These are phyloP conservation scores for Carassius gibelio DNA, from an alignment of 2,113 vertebrate species.

Conservation along the genomic window DNA sequence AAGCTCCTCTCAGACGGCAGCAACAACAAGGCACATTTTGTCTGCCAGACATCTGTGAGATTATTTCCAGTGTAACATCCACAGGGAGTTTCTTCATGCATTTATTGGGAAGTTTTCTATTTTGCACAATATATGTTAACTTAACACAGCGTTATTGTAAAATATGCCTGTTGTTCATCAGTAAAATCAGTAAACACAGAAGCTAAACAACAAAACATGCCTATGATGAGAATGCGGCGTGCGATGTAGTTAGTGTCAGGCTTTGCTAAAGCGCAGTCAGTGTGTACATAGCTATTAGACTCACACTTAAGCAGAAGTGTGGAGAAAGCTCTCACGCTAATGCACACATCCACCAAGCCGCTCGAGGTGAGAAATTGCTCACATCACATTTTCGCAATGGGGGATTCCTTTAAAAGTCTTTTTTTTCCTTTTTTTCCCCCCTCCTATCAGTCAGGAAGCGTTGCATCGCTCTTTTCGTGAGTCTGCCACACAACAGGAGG, in stretches of 20 bases:
- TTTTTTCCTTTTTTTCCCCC: neutral
- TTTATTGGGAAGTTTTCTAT: neutral
- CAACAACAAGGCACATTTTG: neutral
- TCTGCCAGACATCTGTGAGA: neutral
- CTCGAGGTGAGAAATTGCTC: constrained; percentile 47
- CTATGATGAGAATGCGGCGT: neutral
- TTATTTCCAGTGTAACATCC: neutral
- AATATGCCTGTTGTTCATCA: neutral
- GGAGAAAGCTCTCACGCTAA: constrained; percentile 37
- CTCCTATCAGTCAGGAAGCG: constrained; percentile 45
- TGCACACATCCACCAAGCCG: constrained; percentile 48
- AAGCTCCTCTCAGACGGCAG: neutral
- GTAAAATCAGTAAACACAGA: constrained; percentile 11
- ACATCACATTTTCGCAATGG: constrained; percentile 19
- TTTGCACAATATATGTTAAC: neutral
- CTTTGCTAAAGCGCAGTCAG: constrained; percentile 23
- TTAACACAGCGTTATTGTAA: neutral
- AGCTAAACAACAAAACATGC: neutral
- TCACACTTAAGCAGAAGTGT: constrained; percentile 38
- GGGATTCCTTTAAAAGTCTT: constrained; percentile 44
- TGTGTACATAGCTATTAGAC: constrained; percentile 44
- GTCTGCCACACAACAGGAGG: constrained; percentile 29
- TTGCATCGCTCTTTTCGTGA: constrained; percentile 24
- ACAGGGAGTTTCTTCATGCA: neutral
- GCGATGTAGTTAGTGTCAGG: constrained; percentile 27